Evolutionary conservation across 2,113 vertebrate species (phyloP), one percentile per base, ranked within the genome.

Genomic region (Melanotaenia duboulayi): DNA sequence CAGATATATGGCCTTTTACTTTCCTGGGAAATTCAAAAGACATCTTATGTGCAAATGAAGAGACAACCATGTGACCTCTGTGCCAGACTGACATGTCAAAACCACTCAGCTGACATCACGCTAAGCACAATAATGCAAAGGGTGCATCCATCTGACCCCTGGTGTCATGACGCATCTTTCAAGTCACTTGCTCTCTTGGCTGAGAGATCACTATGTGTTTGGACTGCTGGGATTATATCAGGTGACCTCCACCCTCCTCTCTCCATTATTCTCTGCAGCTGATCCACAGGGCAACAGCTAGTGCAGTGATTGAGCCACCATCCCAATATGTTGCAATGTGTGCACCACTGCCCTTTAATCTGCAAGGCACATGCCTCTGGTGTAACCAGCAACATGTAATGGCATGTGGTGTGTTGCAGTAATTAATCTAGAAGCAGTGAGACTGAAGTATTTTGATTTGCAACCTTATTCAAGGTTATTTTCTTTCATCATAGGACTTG

Each of bases 291-390:
- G 28, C 71, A 56, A 35, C 2, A 12, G 55, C 62, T 39, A 24
- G 40, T 57, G 57, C 23, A 42, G 11, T 11, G 49, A 23, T 39
- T 59, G 60, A 71, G 68, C 67, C 65, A 70, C 60, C 59, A 71
- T 71, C 59, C 24, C 50, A 72, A 76, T 82, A 85, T 80, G 84
- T 77, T 71, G 74, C 51, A 60, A 56, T 64, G 67, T 64, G 59
- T 65, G 67, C 60, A 44, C 54, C 71, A 23, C 49, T 11, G n/a
- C 22, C 51, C 54, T 85, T 80, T 80, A 80, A 86, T 85, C 72
- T 82, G 72, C 7, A 0, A 35, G 58, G 62, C 78, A 88, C 69
- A 46, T 80, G 79, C 60, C 71, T 35, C 56, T 2, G 0, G 40
- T 23, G 19, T 28, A 72, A 82, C 69, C 55, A 32, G 42, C 50